Evolutionary conservation across 2,888 invertebrate species (phyloP).

Genomic region (Pediacus dermestoides): DNA sequence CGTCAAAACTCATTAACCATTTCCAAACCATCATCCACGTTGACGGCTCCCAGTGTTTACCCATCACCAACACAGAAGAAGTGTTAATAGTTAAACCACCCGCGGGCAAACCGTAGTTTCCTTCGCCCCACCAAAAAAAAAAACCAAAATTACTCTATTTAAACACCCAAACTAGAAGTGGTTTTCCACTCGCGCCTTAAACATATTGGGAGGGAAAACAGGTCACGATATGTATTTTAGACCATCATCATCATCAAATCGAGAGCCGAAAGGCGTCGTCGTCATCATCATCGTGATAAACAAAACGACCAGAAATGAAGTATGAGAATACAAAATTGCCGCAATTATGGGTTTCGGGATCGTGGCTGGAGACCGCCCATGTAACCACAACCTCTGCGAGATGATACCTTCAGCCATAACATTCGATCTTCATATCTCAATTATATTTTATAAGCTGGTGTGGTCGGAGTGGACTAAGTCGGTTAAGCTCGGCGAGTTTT

Average conservation of each 20-base stretch:
- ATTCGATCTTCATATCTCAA: conserved; percentile 46
- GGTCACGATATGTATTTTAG: conserved; percentile 35
- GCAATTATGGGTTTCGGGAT: conserved; percentile 48
- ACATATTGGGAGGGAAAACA: conserved; percentile 23
- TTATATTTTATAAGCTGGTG: conserved; percentile 34
- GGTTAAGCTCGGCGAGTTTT: too few relatives aligned
- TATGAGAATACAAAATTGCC: conserved; percentile 49
- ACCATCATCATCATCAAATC: conserved; percentile 30
- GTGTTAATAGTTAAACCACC: conserved; percentile 18
- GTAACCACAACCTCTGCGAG: conserved; percentile 45
- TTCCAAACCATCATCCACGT: too few relatives aligned
- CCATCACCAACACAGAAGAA: conserved; percentile 13
- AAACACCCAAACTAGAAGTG: conserved; percentile 13
- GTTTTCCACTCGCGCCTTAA: conserved; percentile 21
- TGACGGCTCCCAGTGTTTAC: conserved; percentile 18
- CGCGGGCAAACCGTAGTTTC: conserved; percentile 17
- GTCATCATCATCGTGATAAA: conserved; percentile 27
- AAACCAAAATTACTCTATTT: conserved; percentile 20
- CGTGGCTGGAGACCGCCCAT: conserved; percentile 47
- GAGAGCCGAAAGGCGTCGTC: conserved; percentile 40
- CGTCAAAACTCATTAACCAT: too few relatives aligned
- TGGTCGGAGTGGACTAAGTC: too few relatives aligned
- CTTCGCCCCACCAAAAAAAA: too few relatives aligned
- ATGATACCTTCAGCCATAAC: conserved; percentile 33
- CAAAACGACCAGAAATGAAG: conserved; percentile 45